These are phyloP conservation scores for Antheraea yamamai DNA, from an alignment of 2,888 invertebrate species.

Conservation along the genomic window DNA sequence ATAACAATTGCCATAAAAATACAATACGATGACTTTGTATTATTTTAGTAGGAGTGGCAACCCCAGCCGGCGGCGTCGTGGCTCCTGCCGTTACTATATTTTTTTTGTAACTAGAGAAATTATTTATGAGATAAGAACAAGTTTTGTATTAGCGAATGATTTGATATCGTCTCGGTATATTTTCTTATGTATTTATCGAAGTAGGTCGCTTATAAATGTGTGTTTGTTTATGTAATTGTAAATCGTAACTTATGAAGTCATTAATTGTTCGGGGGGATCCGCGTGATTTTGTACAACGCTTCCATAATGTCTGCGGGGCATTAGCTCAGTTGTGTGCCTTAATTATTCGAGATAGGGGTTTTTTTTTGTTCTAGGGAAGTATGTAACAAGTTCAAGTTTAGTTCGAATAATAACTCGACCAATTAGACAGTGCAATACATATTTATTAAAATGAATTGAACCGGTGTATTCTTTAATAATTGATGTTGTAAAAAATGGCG, in stretches of 20 bases:
- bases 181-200: conserved; percentile 80
- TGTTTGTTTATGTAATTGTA: conserved; percentile 74
- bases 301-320: conserved; percentile 51
- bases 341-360: conserved; percentile 28
- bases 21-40: not conserved
- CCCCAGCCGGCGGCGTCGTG: conserved; percentile 31
- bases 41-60: not conserved
- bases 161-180: conserved; percentile 69
- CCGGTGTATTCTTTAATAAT: conserved; percentile 16
- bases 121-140: conserved; percentile 81
- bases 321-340: conserved; percentile 69
- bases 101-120: conserved; percentile 81
- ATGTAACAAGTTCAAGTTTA: conserved; percentile 24
- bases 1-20: not conserved
- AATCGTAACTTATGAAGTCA: conserved; percentile 66
- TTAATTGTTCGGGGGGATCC: conserved; percentile 27
- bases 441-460: conserved; percentile 57
- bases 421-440: conserved; percentile 68
- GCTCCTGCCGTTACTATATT: conserved; percentile 64
- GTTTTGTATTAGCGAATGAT: conserved; percentile 72
- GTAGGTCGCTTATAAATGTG: conserved; percentile 73
- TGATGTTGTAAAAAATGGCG: not conserved
- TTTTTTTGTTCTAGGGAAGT: conserved; percentile 28
- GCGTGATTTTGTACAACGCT: conserved; percentile 44
- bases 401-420: conserved; percentile 44